Evolutionary conservation across 2,888 invertebrate species (phyloP), one percentile per base, ranked within the genome.

Genomic region (Melieria crassipennis): DNA sequence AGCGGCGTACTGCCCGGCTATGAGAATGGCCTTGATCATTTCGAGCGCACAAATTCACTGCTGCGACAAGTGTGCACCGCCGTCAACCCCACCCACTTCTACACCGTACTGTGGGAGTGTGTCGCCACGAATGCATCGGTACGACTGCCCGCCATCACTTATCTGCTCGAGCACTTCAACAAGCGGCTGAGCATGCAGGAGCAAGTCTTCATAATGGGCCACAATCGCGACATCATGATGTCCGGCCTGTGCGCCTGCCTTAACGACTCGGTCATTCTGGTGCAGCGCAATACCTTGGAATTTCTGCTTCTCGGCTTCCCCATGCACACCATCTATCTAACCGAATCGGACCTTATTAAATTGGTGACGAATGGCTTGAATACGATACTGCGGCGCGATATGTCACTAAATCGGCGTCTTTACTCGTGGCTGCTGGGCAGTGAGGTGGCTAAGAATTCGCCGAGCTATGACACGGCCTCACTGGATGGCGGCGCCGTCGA

Each of bases 71-170:
- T 95, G 7, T 93, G 93, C 81, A 90, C 91, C 65, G 92, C 93
- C 52, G 94, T 95, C 10, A 94, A 92, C 66, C 89, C 91, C 0
- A 89, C 90, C 70, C 92, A 92, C 84, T 97, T 96, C 87, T 96
- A 94, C 87, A 92, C 93, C 1, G 94, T 94, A 82, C 88, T 97
- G 58, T 97, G 97, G 97, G 93, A 94, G 82, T 93, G 94, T 81
- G 90, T 96, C 65, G 90, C 93, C 52, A 92, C 93, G 61, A 94
- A 94, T 86, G 92, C 94, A 45, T 90, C 91, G 5, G 92, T 95
- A 48, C 90, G 96, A 66, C 88, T 95, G 76, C 93, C 95, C 4
- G 96, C 95, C 11, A 91, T 95, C 78, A 91, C 91, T 61, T 97
- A 92, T 83, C 90, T 95, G 64, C 87, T 94, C 75, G 89, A 91